Percentiles rank a stretch among this genome's conserved stretches.
These are phyloP conservation scores for Etheostoma perlongum DNA, from an alignment of 2,797 vertebrate species.

Conservation along the genomic window DNA sequence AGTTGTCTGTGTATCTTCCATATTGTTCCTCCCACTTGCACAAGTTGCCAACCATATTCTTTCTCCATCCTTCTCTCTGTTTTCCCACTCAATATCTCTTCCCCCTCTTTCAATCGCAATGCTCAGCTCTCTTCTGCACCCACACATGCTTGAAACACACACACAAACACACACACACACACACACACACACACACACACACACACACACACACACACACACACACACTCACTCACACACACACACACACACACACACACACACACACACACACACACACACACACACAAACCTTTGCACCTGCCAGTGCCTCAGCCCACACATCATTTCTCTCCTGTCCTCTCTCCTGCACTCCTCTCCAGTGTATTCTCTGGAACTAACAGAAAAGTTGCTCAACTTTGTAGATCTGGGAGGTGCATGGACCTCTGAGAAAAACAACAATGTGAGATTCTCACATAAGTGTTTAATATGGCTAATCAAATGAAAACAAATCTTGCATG, in stretches of 20 bases:
- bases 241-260: too few relatives aligned
- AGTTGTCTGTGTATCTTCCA: conserved; percentile 51
- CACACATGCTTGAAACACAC: conserved; percentile 49
- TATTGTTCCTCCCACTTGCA: conserved; percentile 63
- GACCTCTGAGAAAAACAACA: conserved; percentile 45
- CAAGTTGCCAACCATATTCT: conserved; percentile 32
- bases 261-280: conserved; percentile 1
- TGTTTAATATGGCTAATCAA: conserved; percentile 24
- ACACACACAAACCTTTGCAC: conserved; percentile 63
- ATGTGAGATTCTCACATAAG: conserved; percentile 27
- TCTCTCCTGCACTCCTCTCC: conserved; percentile 49
- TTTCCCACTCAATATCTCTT: conserved; percentile 65
- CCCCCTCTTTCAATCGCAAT: conserved; percentile 55
- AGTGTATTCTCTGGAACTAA: conserved; percentile 48
- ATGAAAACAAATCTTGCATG: conserved; percentile 51
- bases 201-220: conserved; percentile 26
- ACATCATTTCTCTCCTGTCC: conserved; percentile 56
- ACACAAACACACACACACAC: conserved; percentile 4
- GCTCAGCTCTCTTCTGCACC: conserved; percentile 70
- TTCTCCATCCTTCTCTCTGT: conserved; percentile 47
- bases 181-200: conserved; percentile 25
- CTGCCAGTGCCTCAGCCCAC: conserved; percentile 74
- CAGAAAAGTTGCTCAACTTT: conserved; percentile 61
- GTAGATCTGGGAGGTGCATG: conserved; percentile 33
- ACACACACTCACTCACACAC: too few relatives aligned